Evolutionary conservation across 2,888 invertebrate species (phyloP), one percentile per base, ranked within the genome.

Genomic region (Malachius bipustulatus): DNA sequence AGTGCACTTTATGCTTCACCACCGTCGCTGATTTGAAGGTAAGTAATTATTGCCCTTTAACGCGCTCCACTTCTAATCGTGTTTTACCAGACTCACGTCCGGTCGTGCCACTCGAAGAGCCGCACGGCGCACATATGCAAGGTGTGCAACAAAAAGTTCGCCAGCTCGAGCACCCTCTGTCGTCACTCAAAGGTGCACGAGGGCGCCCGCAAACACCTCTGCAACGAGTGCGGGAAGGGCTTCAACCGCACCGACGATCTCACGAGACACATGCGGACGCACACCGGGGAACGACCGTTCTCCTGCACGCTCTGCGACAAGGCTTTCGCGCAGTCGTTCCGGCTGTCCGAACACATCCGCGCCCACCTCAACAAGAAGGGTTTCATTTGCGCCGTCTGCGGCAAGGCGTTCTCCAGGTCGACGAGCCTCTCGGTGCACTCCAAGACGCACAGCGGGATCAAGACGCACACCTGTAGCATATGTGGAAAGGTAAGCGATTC

Each of bases 221-320:
- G 62, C 43, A 58, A 47, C 30, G 59, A 62, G 43, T 62, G 62
- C 43, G 62, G 61, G 3, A 63, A 63, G 49, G 57, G 56, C 16
- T 63, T 63, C 44, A 46, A 53, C 4, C 47, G 62, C 24, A 60
- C 62, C 2, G 62, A 62, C 42, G 62, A 62, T 42, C 45, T 62
- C 32, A 60, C 56, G 19, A 44, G 63, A 27, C 62, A 63, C 43
- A 38, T 60, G 24, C 44, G 60, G 11, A 60, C 56, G 3, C 64
- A 64, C 41, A 63, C 62, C 3, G 64, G 63, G 3, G 64, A 63
- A 46, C 60, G 56, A 40, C 62, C 63, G 11, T 64, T 62, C 44
- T 49, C 48, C 3, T 64, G 64, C 42, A 56, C 59, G 41, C 42
- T 59, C 37, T 64, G 64, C 41, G 57, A 54, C 2, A 63, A 63